phyloP scores from a whole-genome alignment of 2,113 vertebrate species.

The Heterocephalus glaber region DNA sequence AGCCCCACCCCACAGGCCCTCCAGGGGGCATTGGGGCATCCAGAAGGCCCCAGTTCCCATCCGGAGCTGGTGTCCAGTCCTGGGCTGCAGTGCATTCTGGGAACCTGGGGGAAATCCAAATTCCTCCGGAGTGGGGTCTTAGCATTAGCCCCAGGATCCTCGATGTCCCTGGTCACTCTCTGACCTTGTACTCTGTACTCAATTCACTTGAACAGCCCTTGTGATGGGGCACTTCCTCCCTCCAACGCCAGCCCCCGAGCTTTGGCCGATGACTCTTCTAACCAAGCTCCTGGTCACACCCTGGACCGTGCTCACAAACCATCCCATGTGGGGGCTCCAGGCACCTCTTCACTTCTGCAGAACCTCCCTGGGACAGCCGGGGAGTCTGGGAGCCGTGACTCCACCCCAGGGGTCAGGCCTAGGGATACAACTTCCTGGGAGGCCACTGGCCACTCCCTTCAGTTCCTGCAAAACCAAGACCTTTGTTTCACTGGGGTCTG shows the following conservation, averaged over 20 bases:
- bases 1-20: not conserved
- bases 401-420: not conserved
- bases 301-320: not conserved
- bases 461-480: not conserved
- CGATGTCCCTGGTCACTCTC: not conserved
- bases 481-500: not conserved
- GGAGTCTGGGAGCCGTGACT: not conserved
- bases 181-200: fast-evolving
- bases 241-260: not conserved
- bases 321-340: too few relatives aligned
- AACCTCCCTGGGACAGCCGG: not conserved
- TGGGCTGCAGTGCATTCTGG: not conserved
- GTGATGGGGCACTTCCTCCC: fast-evolving
- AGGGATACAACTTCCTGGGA: not conserved
- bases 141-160: too few relatives aligned
- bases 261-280: not conserved
- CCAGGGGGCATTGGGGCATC: too few relatives aligned
- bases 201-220: not conserved
- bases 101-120: not conserved
- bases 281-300: not conserved
- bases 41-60: not conserved
- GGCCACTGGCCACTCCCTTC: not conserved
- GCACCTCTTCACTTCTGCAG: not conserved
- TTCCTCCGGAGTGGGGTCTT: not conserved
- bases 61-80: not conserved